Percentiles rank a stretch among this genome's conserved stretches.
Conservation (phyloP, 37 sponge, comb jelly and placozoan species). For the Diacarnus erythraeanus region DNA sequence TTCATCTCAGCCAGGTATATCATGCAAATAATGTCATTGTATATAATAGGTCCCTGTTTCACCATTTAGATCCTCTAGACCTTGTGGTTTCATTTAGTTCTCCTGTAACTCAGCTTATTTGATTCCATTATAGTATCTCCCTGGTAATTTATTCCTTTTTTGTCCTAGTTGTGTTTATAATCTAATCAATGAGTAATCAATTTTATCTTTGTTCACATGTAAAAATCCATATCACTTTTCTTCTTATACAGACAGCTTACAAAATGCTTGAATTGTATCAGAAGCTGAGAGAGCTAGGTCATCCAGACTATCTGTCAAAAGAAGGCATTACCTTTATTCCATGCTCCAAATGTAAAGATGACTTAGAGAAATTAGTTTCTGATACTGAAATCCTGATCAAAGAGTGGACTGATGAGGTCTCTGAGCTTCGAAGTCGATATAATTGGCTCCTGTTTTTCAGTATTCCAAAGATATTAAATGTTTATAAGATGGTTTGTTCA, state of each 20-base stretch:
- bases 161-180: too few species aligned
- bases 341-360: slow-evolving; percentile 1
- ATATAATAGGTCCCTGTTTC: too few species aligned
- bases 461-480: slow-evolving; percentile 52
- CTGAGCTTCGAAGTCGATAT: slow-evolving; percentile 38
- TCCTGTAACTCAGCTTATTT: not conserved
- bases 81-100: not conserved
- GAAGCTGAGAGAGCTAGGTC: slow-evolving; percentile 61
- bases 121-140: not conserved
- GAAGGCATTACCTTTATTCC: slow-evolving; percentile 4
- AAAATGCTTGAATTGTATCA: slow-evolving; percentile 56
- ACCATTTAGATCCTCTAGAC: not conserved
- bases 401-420: slow-evolving; percentile 51
- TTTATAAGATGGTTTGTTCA: slow-evolving; percentile 22
- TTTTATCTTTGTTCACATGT: not conserved
- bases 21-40: too few species aligned
- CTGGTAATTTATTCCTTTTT: not conserved
- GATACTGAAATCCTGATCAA: slow-evolving; percentile 30
- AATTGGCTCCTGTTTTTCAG: slow-evolving; percentile 65
- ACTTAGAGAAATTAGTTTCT: slow-evolving; percentile 27
- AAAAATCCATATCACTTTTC: too few species aligned
- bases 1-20: slow-evolving; percentile 35
- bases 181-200: not conserved
- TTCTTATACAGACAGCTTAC: slow-evolving; percentile 37
- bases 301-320: slow-evolving; percentile 46